Evolutionary conservation across 2,888 invertebrate species (phyloP), one percentile per base, ranked within the genome.

Genomic region (Amiota minor): DNA sequence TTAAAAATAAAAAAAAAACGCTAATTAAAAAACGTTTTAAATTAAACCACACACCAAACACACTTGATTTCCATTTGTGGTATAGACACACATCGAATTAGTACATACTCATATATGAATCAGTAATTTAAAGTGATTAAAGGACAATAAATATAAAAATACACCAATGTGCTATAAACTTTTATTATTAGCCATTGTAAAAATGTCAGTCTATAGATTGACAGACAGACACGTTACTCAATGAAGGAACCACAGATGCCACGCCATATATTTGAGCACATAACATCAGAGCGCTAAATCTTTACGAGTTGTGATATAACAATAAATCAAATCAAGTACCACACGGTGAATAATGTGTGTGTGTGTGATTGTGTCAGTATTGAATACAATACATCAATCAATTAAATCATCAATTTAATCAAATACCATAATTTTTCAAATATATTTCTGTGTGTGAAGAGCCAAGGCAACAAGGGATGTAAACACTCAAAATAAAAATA

Each of bases 391-490:
- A 72, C 78, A 79, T 80, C 81, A 81, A 80, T 80, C 81, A 79
- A 80, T 80, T 79, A 79, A 79, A 75, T 69, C 79, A 80, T 81
- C 81, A 80, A 80, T 80, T 80, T 81, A 81, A 80, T 79, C 61
- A 78, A 76, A 75, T 68, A 71, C 75, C 75, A 80, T 81, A 78
- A 80, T 79, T 79, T 80, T 77, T 80, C 75, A 80, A 75, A 74
- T 55, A 35, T 59, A 62, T 73, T 53, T 53, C 53, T 9, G 14
- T 11, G 53, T 53, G 53, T 10, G 16, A 53, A 16, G 53, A 9
- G 23, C 23, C 1, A 23, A 35, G 35, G 35, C 35, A 35, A 35
- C 35, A 35, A 35, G 35, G 35, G 35, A 35, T 35, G 35, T 35
- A 35, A 35, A 35, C 35, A 35, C 35, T 35, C 35, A 35, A 35